A percentile compares a stretch with the other conserved stretches of the same genome.
phyloP scores from a whole-genome alignment of 2,888 invertebrate species.

The Oegoconia quadripuncta region DNA sequence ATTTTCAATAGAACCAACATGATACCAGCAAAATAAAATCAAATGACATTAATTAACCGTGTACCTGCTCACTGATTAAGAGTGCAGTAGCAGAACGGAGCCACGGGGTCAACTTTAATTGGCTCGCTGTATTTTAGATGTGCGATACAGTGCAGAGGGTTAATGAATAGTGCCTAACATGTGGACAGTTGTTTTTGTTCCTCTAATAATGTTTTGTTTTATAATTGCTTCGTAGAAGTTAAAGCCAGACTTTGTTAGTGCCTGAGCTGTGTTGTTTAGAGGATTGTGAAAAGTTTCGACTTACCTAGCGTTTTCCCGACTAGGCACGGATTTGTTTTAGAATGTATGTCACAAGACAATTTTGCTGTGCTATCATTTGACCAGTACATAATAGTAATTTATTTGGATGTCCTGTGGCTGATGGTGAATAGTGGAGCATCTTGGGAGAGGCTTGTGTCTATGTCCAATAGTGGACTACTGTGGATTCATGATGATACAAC shows the following conservation, averaged over 20 bases:
- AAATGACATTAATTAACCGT: conserved; percentile 72
- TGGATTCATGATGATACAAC: no score
- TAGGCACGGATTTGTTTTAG: no score
- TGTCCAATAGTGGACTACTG: no score
- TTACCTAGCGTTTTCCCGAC: no score
- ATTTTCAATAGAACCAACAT: conserved; percentile 2
- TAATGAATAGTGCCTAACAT: conserved; percentile 69
- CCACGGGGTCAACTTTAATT: conserved; percentile 71
- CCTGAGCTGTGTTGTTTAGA: background rate
- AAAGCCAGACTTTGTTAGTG: conserved; percentile 2
- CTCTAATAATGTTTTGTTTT: conserved; percentile 50
- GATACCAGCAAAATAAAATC: conserved; percentile 55
- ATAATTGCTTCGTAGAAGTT: conserved; percentile 48
- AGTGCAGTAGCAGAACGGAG: conserved; percentile 66
- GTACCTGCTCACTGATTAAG: conserved; percentile 73
- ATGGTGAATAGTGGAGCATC: no score
- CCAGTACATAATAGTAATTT: no score
- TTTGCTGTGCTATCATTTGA: no score
- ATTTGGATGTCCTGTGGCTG: no score
- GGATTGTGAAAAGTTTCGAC: no score
- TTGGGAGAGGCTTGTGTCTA: no score
- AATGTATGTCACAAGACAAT: no score
- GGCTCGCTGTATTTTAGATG: conserved; percentile 59
- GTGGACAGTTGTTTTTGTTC: conserved; percentile 67
- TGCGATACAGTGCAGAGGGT: conserved; percentile 56